These are phyloP conservation scores for Andrena hattorfiana DNA, from an alignment of 2,888 invertebrate genomes.

Conservation along the genomic window DNA sequence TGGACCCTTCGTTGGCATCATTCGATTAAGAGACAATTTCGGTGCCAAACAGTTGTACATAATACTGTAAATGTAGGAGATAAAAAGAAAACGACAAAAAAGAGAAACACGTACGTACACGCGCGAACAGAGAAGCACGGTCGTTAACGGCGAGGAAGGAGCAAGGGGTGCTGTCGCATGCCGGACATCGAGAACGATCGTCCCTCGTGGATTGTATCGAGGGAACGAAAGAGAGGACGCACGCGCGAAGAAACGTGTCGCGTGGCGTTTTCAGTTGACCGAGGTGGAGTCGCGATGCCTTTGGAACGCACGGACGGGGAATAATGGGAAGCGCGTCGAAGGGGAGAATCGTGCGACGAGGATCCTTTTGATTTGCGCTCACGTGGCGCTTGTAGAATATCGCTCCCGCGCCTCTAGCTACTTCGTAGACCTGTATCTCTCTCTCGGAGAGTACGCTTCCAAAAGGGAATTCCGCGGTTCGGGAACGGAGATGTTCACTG, in stretches of 20 bases:
- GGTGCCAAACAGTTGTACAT: constrained; percentile 84
- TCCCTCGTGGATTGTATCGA: constrained; percentile 6
- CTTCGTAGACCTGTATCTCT: constrained; percentile 71
- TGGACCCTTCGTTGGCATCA: constrained; percentile 68
- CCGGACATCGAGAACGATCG: constrained; percentile 35
- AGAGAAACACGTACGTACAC: constrained; percentile 50
- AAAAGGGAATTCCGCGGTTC: constrained; percentile 39
- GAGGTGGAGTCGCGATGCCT: constrained; percentile 19
- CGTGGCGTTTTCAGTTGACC: constrained; percentile 7
- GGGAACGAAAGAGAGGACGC: not conserved
- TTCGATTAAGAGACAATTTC: constrained; percentile 71
- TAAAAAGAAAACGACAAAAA: constrained; percentile 49
- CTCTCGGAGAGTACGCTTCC: not conserved
- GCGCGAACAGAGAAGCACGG: constrained; percentile 3
- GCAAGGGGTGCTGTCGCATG: constrained; percentile 29
- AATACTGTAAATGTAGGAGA: constrained; percentile 82
- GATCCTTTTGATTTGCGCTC: constrained; percentile 32
- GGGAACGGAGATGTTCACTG: not conserved
- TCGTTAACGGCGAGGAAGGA: not conserved
- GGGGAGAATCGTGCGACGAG: constrained; percentile 13
- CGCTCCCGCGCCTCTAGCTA: constrained; percentile 81
- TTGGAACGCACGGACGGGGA: constrained; percentile 1
- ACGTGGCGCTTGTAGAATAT: constrained; percentile 80
- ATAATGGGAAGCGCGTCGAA: not conserved
- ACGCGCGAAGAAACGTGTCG: not conserved